Percentiles rank a stretch among this genome's conserved stretches.
Conservation (phyloP, 2,888 invertebrate species). For the Chymomyza fuscimana region DNA sequence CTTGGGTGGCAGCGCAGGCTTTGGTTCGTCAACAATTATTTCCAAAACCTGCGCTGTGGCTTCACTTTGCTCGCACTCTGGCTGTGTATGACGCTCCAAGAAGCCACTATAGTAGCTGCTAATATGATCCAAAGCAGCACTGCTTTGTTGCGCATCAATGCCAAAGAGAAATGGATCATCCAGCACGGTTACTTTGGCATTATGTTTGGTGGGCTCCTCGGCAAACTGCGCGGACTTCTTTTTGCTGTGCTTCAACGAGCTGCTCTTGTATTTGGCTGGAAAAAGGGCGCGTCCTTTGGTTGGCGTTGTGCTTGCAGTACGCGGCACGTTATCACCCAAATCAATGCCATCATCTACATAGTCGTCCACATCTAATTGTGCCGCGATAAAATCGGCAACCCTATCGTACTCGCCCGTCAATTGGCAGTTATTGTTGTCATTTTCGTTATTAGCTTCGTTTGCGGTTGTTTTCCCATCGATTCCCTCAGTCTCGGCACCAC, state of each 20-base stretch:
- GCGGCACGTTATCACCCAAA: slow-evolving; percentile 54
- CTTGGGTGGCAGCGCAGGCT: slow-evolving; percentile 74
- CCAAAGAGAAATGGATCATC: slow-evolving; percentile 80
- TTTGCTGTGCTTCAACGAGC: slow-evolving; percentile 57
- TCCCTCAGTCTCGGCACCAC: not conserved
- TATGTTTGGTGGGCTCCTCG: slow-evolving; percentile 72
- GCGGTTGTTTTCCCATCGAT: slow-evolving; percentile 20
- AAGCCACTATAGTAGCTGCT: slow-evolving; percentile 70
- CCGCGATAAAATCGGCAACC: slow-evolving; percentile 68
- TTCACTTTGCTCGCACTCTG: slow-evolving; percentile 31
- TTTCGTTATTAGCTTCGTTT: slow-evolving; percentile 72
- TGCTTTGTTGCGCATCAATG: slow-evolving; percentile 76
- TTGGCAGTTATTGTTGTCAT: slow-evolving; percentile 63
- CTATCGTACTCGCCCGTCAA: slow-evolving; percentile 66
- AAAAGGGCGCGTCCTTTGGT: slow-evolving; percentile 61
- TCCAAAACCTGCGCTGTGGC: slow-evolving; percentile 51
- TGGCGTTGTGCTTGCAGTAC: slow-evolving; percentile 23
- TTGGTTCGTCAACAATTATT: slow-evolving; percentile 60
- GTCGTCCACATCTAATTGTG: slow-evolving; percentile 68
- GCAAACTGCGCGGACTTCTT: slow-evolving; percentile 47
- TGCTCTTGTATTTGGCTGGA: slow-evolving; percentile 59
- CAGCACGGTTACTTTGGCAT: slow-evolving; percentile 78
- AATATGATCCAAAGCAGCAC: slow-evolving; percentile 70
- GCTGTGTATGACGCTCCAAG: slow-evolving; percentile 45
- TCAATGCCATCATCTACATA: slow-evolving; percentile 70